Conservation (phyloP, 2,113 vertebrate genomes). For the Sebastes fasciatus region DNA sequence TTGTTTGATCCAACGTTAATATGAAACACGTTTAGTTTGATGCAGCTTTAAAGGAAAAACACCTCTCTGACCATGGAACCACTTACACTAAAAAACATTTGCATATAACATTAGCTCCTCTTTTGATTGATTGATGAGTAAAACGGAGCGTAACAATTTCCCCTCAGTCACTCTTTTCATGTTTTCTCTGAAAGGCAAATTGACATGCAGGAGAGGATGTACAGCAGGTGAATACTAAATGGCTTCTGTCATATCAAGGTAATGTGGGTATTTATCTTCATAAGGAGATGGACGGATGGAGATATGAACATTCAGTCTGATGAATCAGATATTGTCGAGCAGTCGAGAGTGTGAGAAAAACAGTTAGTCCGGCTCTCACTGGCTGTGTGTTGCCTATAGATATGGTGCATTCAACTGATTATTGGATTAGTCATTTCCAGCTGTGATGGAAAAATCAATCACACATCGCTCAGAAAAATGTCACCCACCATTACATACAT, state of each 20-base stretch:
- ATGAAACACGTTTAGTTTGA: not conserved
- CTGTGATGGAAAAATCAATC: conserved; percentile 67
- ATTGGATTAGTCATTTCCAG: conserved; percentile 62
- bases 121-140: conserved; percentile 9
- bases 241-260: not conserved
- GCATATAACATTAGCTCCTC: conserved; percentile 47
- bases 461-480: conserved; percentile 12
- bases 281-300: not conserved
- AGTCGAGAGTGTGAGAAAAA: not conserved
- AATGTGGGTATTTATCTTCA: not conserved
- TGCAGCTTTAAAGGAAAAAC: not conserved
- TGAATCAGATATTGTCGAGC: not conserved
- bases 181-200: conserved; percentile 40
- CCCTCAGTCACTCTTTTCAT: conserved; percentile 13
- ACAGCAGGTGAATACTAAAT: not conserved
- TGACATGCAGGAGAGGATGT: not conserved
- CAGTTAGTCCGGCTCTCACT: conserved; percentile 1
- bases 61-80: conserved; percentile 4
- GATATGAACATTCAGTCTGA: conserved; percentile 22
- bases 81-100: conserved; percentile 31
- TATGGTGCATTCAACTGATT: conserved; percentile 46
- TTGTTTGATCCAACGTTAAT: not conserved
- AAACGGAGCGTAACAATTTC: conserved; percentile 15
- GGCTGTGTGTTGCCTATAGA: conserved; percentile 39
- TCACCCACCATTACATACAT: not conserved